Evolutionary conservation across 2,797 vertebrate genomes (phyloP), one percentile per base, ranked within the genome.

Genomic region (Brachymystax lenok): DNA sequence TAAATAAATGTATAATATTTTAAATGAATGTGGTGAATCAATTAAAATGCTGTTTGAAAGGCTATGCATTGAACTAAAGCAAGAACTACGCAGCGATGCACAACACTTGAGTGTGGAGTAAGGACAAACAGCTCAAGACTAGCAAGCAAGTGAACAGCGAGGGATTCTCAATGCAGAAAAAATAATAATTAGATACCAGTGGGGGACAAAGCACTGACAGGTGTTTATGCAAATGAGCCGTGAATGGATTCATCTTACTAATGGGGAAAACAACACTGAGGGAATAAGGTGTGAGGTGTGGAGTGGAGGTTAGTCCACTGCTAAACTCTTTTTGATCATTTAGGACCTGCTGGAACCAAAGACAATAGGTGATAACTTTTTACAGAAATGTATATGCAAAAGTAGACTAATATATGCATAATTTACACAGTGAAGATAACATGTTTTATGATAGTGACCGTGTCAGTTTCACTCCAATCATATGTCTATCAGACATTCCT

Each of bases 141-240:
- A 85, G 79, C 77, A 51, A 83, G 73, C 73, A 83, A 80, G 83
- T 73, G 82, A 86, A 82, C 82, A 81, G 83, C 81, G 71, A 82
- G 83, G 83, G 83, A 82, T 83, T 85, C 80, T 76, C 88, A 84
- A 83, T 69, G 86, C 86, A 46, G 3, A 46, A 46, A 46, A 46
- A 86, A 89, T 87, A 90, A 89, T 91, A 87, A 92, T 91, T 90
- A 87, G 90, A 85, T 90, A 91, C 86, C 90, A 88, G 90, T 88
- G 83, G 90, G 91, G 90, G 89, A 91, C 89, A 90, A 92, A 90
- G 88, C 87, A 90, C 86, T 90, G 91, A 91, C 90, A 93, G 92
- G 90, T 93, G 92, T 93, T 92, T 91, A 93, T 93, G 91, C 88
- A 92, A 92, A 93, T 93, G 78, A 83, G 64, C 84, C 21, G 87